phyloP scores from a whole-genome alignment of 2,113 vertebrate genomes.

The Periophthalmus modestus region DNA sequence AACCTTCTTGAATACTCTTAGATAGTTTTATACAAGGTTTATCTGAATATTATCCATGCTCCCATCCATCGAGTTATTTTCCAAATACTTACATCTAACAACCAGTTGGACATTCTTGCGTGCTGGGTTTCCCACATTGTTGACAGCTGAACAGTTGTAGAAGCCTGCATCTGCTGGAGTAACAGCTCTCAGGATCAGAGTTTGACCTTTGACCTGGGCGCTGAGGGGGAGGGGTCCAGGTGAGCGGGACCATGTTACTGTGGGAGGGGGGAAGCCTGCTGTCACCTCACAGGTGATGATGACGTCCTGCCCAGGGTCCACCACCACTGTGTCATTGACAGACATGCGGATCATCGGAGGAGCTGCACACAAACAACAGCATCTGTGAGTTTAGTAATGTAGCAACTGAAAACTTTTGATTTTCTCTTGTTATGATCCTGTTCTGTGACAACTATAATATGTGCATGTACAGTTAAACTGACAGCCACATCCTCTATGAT shows the following conservation, averaged over 20 bases:
- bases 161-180: conserved; percentile 85
- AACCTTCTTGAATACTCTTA: neutral
- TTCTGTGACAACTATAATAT: too few relatives aligned
- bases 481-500: neutral
- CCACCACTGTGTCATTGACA: conserved; percentile 90
- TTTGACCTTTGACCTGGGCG: conserved; percentile 81
- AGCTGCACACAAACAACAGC: conserved; percentile 43
- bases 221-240: conserved; percentile 83
- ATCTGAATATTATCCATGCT: neutral
- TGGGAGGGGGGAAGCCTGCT: conserved; percentile 85
- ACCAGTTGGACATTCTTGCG: conserved; percentile 92
- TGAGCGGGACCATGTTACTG: conserved; percentile 88
- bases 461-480: too few relatives aligned
- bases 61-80: neutral
- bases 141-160: conserved; percentile 95
- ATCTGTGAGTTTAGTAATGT: neutral
- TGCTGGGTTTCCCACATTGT: conserved; percentile 95
- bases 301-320: conserved; percentile 91
- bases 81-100: conserved; percentile 80
- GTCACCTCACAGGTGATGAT: conserved; percentile 87
- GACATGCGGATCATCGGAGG: conserved; percentile 78
- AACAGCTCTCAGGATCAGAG: conserved; percentile 84
- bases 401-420: too few relatives aligned
- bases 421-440: too few relatives aligned
- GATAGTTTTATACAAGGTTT: too few relatives aligned